phyloP scores from a whole-genome alignment of 2,888 invertebrate species.

The Marronus borbonicus region DNA sequence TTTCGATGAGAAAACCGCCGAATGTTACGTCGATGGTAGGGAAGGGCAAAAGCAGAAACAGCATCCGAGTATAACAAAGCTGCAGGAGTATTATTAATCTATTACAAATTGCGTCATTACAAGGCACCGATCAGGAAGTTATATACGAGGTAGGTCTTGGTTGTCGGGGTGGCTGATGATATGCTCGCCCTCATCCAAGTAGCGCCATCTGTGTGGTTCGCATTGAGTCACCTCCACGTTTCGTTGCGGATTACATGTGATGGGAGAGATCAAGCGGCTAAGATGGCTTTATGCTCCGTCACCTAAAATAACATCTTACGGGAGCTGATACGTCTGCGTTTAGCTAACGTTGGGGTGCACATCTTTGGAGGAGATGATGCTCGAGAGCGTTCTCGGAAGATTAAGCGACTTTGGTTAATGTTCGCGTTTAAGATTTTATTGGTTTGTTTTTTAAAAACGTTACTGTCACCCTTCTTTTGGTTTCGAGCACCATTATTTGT shows the following conservation, averaged over 20 bases:
- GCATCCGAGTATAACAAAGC: conserved; percentile 48
- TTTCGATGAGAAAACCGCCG: conserved; percentile 29
- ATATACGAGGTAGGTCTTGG: conserved; percentile 57
- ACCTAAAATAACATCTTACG: conserved; percentile 60
- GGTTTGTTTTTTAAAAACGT: too few relatives aligned
- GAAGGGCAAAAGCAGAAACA: conserved; percentile 52
- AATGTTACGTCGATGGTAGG: conserved; percentile 24
- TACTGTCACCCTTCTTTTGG: too few relatives aligned
- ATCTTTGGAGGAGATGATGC: conserved; percentile 40
- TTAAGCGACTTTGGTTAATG: background rate
- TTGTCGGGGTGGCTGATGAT: conserved; percentile 48
- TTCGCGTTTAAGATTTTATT: conserved; percentile 5
- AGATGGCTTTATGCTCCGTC: conserved; percentile 64
- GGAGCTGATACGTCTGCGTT: conserved; percentile 48
- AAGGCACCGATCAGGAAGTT: conserved; percentile 69
- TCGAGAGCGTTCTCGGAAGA: conserved; percentile 14
- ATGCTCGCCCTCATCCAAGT: conserved; percentile 23
- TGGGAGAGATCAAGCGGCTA: conserved; percentile 55
- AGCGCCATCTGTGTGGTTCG: conserved; percentile 60
- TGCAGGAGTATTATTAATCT: conserved; percentile 65
- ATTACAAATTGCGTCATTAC: conserved; percentile 70
- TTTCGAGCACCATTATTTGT: too few relatives aligned
- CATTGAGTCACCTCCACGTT: conserved; percentile 64
- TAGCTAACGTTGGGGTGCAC: conserved; percentile 15
- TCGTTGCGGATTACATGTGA: conserved; percentile 57